Percentiles rank a stretch among this genome's conserved stretches.
Conservation (phyloP, 2,113 vertebrate species). For the Dasyprocta punctata region DNA sequence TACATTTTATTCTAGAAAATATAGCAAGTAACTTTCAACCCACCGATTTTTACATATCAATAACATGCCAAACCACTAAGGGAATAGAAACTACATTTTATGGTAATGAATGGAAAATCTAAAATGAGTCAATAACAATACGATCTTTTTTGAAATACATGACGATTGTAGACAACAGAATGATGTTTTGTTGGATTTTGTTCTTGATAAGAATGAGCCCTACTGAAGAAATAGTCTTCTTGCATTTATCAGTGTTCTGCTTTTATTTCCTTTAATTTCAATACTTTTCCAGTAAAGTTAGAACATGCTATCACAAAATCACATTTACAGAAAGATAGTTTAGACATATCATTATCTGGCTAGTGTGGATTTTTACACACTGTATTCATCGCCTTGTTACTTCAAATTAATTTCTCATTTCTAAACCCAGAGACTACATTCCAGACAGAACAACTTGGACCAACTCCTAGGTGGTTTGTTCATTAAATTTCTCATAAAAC, state of each 20-base stretch:
- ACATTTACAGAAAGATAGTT: not conserved
- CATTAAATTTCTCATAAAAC: not conserved
- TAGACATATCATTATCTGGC: not conserved
- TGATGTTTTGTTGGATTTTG: not conserved
- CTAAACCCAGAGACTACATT: not conserved
- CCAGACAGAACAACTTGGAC: not conserved
- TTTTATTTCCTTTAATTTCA: slow-evolving; percentile 69
- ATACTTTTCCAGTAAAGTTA: slow-evolving; percentile 46
- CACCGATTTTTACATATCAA: not conserved
- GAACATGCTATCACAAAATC: slow-evolving; percentile 4
- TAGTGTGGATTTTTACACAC: not conserved
- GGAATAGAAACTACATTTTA: not conserved
- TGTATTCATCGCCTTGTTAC: not conserved
- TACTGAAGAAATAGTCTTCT: not conserved
- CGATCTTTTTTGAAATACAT: not conserved
- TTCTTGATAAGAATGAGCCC: slow-evolving; percentile 21
- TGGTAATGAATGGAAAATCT: not conserved
- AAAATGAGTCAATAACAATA: slow-evolving; percentile 15
- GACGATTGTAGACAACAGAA: not conserved
- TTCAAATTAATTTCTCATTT: not conserved
- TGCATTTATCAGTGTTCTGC: slow-evolving; percentile 3
- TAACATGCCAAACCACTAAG: slow-evolving; percentile 16
- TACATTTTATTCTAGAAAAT: slow-evolving; percentile 20
- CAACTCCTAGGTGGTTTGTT: not conserved
- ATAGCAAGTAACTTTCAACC: slow-evolving; percentile 55